These are phyloP conservation scores for Zygothrica quintamaculata DNA, from an alignment of 2,888 invertebrate genomes.

Conservation along the genomic window DNA sequence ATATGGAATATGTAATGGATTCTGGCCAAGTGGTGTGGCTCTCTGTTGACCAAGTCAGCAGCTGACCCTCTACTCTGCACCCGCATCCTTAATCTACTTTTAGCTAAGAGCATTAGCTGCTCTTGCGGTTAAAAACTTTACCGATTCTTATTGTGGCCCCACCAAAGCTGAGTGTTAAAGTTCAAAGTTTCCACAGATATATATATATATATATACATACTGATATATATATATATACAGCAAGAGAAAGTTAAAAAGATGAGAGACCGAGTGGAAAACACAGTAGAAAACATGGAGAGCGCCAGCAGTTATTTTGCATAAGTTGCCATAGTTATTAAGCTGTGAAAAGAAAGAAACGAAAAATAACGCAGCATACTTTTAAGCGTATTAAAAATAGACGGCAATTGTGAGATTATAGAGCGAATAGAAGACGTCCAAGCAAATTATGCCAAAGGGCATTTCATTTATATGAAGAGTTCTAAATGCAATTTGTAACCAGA, in stretches of 20 bases:
- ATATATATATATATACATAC: too few species aligned
- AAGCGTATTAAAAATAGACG: constrained; percentile 69
- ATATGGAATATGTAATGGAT: constrained; percentile 35
- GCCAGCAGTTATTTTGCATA: constrained; percentile 74
- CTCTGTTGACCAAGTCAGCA: too few species aligned
- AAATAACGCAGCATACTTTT: constrained; percentile 60
- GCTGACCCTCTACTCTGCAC: constrained; percentile 14
- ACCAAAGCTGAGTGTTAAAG: constrained; percentile 40
- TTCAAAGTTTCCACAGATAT: constrained; percentile 66
- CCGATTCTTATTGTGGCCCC: constrained; percentile 44
- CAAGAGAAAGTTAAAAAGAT: too few species aligned
- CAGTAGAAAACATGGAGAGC: too few species aligned
- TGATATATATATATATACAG: too few species aligned
- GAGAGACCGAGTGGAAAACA: too few species aligned
- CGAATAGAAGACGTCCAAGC: neutral
- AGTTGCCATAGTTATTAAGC: constrained; percentile 76
- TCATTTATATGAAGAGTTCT: constrained; percentile 9
- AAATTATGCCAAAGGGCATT: constrained; percentile 11
- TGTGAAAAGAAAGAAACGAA: constrained; percentile 23
- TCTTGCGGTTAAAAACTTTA: constrained; percentile 60
- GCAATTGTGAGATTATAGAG: constrained; percentile 7
- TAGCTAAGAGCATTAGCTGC: constrained; percentile 68
- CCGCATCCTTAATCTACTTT: constrained; percentile 3
- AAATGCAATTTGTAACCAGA: constrained; percentile 24
- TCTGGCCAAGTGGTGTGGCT: constrained; percentile 27